phyloP scores from a whole-genome alignment of 1,140 invertebrate genomes.

The Acromyrmex echinatior region DNA sequence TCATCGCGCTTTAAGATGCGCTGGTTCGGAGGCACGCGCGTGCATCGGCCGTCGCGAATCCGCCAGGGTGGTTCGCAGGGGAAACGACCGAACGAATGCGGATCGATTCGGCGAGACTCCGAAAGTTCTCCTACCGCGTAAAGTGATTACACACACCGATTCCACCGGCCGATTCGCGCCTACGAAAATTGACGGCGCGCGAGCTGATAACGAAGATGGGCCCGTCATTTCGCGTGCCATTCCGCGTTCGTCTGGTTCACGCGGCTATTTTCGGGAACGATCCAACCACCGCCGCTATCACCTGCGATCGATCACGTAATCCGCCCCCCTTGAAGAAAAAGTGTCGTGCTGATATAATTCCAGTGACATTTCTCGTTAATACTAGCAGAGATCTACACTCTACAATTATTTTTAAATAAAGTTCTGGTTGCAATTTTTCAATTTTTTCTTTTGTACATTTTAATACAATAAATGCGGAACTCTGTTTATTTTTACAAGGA shows the following conservation, averaged over 20 bases:
- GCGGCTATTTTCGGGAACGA: conserved; percentile 61
- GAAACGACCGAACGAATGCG: conserved; percentile 70
- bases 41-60: conserved; percentile 59
- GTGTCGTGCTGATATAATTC: no score
- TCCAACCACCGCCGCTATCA: conserved; percentile 32
- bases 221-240: conserved; percentile 74
- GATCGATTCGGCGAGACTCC: conserved; percentile 85
- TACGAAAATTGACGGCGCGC: conserved; percentile 76
- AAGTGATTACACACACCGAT: conserved; percentile 79
- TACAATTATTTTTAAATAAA: no score
- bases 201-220: conserved; percentile 73
- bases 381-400: no score
- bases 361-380: no score
- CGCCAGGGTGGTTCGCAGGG: conserved; percentile 58
- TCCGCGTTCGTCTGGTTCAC: conserved; percentile 60
- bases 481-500: no score
- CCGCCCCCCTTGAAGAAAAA: no score
- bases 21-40: conserved; percentile 45
- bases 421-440: no score
- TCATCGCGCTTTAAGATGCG: conserved; percentile 63
- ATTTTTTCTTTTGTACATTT: no score
- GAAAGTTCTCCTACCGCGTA: conserved; percentile 78
- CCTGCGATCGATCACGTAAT: conserved; percentile 32
- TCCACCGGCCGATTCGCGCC: conserved; percentile 71
- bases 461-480: no score